Percentiles rank a stretch among this genome's conserved stretches.
Conservation (phyloP, 1,140 invertebrate genomes). For the Bombus waltoni region DNA sequence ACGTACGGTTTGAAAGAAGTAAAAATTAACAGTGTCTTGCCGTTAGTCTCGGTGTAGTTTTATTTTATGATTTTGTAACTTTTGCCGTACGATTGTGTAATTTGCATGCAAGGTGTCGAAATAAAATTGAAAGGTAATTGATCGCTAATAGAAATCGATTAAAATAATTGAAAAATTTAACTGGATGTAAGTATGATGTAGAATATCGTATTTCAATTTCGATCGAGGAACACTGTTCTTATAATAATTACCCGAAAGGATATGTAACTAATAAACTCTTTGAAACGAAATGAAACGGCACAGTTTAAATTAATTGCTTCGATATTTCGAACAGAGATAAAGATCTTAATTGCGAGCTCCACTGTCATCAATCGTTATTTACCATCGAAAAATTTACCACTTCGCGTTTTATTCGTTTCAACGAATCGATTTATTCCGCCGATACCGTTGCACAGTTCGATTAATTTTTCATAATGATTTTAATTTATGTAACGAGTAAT, state of each 20-base stretch:
- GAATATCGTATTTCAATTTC: not conserved
- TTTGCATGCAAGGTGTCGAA: not conserved
- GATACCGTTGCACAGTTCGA: too few relatives aligned
- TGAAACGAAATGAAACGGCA: not conserved
- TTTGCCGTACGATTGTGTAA: too few relatives aligned
- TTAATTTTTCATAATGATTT: not conserved
- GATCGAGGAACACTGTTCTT: too few relatives aligned
- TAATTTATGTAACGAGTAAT: not conserved
- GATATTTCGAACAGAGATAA: not conserved
- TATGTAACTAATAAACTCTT: not conserved
- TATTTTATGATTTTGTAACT: too few relatives aligned
- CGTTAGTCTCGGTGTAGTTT: too few relatives aligned
- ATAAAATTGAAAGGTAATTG: not conserved
- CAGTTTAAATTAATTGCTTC: not conserved
- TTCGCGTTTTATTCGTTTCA: not conserved
- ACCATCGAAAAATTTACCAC: not conserved
- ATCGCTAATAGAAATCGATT: not conserved
- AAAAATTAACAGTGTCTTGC: too few relatives aligned
- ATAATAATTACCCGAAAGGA: not conserved
- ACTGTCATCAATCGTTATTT: not conserved
- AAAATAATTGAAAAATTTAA: not conserved
- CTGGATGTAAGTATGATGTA: not conserved
- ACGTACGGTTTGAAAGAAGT: not conserved
- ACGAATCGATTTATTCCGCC: not conserved
- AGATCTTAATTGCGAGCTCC: not conserved